Percentiles rank a stretch among this genome's conserved stretches.
Evolutionary conservation across 2,888 invertebrate species (phyloP).

Genomic region (Pediacus dermestoides): DNA sequence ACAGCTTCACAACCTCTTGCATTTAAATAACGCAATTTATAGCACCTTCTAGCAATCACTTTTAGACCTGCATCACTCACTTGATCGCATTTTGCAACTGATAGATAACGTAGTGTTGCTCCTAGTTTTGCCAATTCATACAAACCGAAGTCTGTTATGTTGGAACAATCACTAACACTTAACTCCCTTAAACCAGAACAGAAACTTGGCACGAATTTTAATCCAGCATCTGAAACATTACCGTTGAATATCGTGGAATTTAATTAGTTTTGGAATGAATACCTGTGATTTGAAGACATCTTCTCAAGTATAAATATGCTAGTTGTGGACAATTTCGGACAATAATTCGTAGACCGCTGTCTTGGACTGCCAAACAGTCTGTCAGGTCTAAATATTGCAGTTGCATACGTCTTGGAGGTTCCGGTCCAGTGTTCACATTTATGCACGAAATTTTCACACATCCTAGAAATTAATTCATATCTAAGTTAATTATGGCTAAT

Average conservation of each 20-base stretch:
- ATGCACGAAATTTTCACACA: conserved; percentile 79
- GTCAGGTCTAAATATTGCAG: conserved; percentile 88
- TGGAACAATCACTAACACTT: conserved; percentile 85
- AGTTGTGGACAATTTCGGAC: conserved; percentile 85
- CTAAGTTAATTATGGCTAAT: too few relatives aligned
- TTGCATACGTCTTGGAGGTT: conserved; percentile 64
- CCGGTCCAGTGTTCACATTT: conserved; percentile 63
- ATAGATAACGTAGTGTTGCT: conserved; percentile 84
- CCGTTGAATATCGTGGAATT: neutral
- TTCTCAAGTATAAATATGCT: conserved; percentile 79
- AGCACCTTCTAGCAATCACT: conserved; percentile 82
- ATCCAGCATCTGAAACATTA: conserved; percentile 69
- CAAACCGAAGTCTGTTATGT: conserved; percentile 86
- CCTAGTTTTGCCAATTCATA: conserved; percentile 87
- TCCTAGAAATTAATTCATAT: conserved; percentile 50
- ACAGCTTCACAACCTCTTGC: conserved; percentile 90
- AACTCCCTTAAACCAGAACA: conserved; percentile 80
- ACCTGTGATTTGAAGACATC: conserved; percentile 87
- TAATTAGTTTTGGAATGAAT: neutral
- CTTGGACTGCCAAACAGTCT: conserved; percentile 81
- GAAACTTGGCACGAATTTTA: conserved; percentile 89
- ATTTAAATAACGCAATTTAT: conserved; percentile 84
- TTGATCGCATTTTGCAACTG: conserved; percentile 90
- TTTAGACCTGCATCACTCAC: conserved; percentile 87
- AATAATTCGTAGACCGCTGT: conserved; percentile 77